A percentile compares a stretch with the other conserved stretches of the same genome.
These are phyloP conservation scores for Onychomys arenicola DNA, from an alignment of 2,797 vertebrate genomes.

Conservation along the genomic window DNA sequence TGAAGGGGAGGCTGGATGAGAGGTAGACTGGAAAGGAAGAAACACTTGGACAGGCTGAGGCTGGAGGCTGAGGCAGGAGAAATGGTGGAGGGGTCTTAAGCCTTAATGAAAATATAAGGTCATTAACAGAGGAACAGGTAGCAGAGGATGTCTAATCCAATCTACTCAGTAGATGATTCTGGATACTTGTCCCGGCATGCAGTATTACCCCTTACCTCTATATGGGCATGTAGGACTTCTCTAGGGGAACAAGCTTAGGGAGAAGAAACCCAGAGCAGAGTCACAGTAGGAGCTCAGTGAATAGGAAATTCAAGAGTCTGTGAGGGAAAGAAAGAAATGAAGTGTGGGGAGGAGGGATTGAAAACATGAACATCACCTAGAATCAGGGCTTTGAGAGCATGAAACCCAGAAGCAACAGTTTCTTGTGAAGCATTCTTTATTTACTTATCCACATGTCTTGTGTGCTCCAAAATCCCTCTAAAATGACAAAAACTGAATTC, in stretches of 20 bases:
- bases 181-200: background rate
- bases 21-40: background rate
- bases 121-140: background rate
- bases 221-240: background rate
- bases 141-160: background rate
- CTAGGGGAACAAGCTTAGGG: background rate
- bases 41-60: background rate
- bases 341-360: background rate
- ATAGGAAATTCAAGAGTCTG: background rate
- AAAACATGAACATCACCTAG: background rate
- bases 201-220: background rate
- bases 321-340: background rate
- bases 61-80: background rate
- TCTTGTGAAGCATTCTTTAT: background rate
- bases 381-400: background rate
- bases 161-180: background rate
- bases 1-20: background rate
- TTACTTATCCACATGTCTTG: background rate
- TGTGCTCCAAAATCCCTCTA: background rate
- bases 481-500: background rate
- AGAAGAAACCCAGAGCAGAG: background rate
- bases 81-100: background rate
- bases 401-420: background rate
- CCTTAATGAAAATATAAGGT: background rate
- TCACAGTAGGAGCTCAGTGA: background rate